phyloP scores from a whole-genome alignment of 2,888 invertebrate genomes.

The Chaetogeoica ovagalla region DNA sequence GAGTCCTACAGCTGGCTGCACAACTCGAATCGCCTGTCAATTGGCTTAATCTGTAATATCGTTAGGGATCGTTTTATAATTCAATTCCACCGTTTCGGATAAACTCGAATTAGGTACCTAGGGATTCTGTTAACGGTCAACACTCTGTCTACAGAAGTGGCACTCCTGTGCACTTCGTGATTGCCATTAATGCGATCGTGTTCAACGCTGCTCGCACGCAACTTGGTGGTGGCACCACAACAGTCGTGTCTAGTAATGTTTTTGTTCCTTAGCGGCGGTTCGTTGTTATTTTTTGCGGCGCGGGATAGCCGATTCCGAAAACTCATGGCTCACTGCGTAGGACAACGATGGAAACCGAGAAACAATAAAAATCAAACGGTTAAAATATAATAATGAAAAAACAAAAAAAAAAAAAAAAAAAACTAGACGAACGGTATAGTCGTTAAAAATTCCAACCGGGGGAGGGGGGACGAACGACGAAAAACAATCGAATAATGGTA shows the following conservation, averaged over 20 bases:
- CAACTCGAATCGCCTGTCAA: conserved; percentile 42
- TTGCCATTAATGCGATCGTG: conserved; percentile 50
- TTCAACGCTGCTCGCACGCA: conserved; percentile 44
- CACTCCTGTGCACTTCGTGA: conserved; percentile 42
- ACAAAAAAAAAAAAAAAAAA: background rate
- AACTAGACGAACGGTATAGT: background rate
- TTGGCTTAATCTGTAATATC: conserved; percentile 47
- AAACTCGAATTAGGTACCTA: conserved; percentile 34
- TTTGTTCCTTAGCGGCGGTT: conserved; percentile 37
- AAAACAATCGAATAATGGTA: background rate
- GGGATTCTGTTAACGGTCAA: conserved; percentile 42
- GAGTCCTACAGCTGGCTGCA: conserved; percentile 44
- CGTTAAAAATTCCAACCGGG: background rate
- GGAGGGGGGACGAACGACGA: background rate
- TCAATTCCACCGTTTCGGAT: conserved; percentile 34
- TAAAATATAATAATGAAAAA: background rate
- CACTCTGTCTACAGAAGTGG: conserved; percentile 48
- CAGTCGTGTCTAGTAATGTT: conserved; percentile 40
- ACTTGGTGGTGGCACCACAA: conserved; percentile 36
- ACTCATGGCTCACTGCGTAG: conserved; percentile 45
- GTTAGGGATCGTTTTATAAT: conserved; percentile 40
- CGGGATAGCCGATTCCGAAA: conserved; percentile 51
- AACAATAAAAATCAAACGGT: background rate
- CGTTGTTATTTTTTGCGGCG: conserved; percentile 47
- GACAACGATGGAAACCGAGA: background rate